Evolutionary conservation across 1,140 invertebrate species (phyloP).

Genomic region (Drosophila gunungcola): DNA sequence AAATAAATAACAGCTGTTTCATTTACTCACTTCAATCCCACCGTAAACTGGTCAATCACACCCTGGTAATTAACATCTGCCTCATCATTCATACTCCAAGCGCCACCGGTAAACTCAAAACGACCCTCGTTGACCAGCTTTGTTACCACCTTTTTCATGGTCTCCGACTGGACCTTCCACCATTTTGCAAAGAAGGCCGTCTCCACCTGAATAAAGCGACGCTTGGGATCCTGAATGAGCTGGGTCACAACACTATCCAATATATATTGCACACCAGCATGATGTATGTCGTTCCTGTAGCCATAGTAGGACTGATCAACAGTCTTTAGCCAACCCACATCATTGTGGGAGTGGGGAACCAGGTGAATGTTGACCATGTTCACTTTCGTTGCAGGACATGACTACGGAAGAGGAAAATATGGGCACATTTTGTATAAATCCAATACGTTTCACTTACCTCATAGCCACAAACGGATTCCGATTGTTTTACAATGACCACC

Average conservation of each 20-base stretch:
- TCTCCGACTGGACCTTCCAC: slow-evolving; percentile 92
- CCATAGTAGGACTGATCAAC: slow-evolving; percentile 97
- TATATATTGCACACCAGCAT: slow-evolving; percentile 96
- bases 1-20: rapidly evolving
- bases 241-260: slow-evolving; percentile 95
- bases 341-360: slow-evolving; percentile 93
- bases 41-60: slow-evolving; percentile 96
- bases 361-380: slow-evolving; percentile 92
- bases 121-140: slow-evolving; percentile 90
- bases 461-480: slow-evolving; percentile 54
- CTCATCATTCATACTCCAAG: slow-evolving; percentile 98
- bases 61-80: slow-evolving; percentile 96
- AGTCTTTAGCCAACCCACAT: slow-evolving; percentile 97
- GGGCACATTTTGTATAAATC: not conserved
- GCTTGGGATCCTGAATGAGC: slow-evolving; percentile 89
- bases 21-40: slow-evolving; percentile 88
- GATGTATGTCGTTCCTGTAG: slow-evolving; percentile 88
- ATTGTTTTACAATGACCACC: slow-evolving; percentile 10
- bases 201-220: slow-evolving; percentile 91
- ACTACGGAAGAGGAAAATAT: slow-evolving; percentile 83
- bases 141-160: slow-evolving; percentile 86
- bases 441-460: slow-evolving; percentile 19
- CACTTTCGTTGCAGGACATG: slow-evolving; percentile 86
- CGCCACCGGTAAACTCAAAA: slow-evolving; percentile 95
- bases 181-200: slow-evolving; percentile 97